Evolutionary conservation across 2,888 invertebrate genomes (phyloP).

Genomic region (Drosophila rubida): DNA sequence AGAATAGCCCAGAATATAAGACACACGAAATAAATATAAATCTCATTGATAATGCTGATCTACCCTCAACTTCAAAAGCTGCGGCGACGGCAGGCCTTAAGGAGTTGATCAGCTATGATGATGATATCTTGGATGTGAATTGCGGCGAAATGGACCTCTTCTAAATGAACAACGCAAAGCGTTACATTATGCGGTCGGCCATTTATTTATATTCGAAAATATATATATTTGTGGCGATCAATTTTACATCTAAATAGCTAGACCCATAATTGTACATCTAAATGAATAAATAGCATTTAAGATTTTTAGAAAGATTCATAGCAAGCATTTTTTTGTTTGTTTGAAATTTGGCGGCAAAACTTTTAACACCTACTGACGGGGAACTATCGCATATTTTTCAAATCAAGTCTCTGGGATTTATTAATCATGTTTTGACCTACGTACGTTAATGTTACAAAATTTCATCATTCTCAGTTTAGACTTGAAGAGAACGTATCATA

Average conservation of each 20-base stretch:
- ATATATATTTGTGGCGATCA: slow-evolving; percentile 38
- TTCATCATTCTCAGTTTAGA: too few relatives aligned
- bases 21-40: slow-evolving; percentile 85
- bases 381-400: too few relatives aligned
- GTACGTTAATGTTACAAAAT: too few relatives aligned
- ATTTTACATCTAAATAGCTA: slow-evolving; percentile 63
- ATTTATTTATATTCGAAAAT: slow-evolving; percentile 29
- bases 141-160: slow-evolving; percentile 90
- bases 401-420: too few relatives aligned
- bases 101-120: slow-evolving; percentile 85
- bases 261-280: slow-evolving; percentile 72
- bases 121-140: slow-evolving; percentile 90
- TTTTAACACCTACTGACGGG: too few relatives aligned
- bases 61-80: slow-evolving; percentile 82
- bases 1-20: slow-evolving; percentile 88
- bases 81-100: slow-evolving; percentile 59
- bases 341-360: slow-evolving; percentile 1
- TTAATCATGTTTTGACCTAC: too few relatives aligned
- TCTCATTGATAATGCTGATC: slow-evolving; percentile 77
- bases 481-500: too few relatives aligned
- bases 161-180: slow-evolving; percentile 83
- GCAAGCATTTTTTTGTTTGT: background rate
- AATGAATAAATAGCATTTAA: slow-evolving; percentile 69
- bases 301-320: slow-evolving; percentile 27
- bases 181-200: slow-evolving; percentile 35